Evolutionary conservation across 2,113 vertebrate species (phyloP), one percentile per base, ranked within the genome.

Genomic region (Corvus moneduloides): DNA sequence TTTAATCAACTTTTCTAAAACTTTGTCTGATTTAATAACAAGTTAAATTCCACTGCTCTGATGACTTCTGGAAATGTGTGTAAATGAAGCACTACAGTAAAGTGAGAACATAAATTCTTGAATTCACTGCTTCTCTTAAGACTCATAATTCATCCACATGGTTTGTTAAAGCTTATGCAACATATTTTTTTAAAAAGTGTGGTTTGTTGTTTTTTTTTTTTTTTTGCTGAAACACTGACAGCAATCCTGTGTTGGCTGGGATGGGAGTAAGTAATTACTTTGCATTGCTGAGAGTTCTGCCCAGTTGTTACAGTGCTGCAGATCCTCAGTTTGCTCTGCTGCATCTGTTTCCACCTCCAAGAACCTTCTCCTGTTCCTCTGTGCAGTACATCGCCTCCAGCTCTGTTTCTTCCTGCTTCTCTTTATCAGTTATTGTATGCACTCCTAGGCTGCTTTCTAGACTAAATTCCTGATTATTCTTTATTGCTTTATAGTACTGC

Each of bases 1-100:
- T 84, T 86, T 94, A 30, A 84, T 94, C 76, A 75, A 33, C 61
- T 91, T 85, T 55, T 87, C 84, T 73, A 62, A 94, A 93, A 85
- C 59, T 90, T 93, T 15, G 6, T 83, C 59, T 87, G 39, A 75
- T 75, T 78, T 94, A 94, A 89, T 94, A 96, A 49, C 68, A 85
- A 94, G 79, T 49, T 86, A 72, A 81, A 43, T 89, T 91, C 72
- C 1, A 8, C 49, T 78, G 46, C 49, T 39, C 51, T 91, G 73
- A 51, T 8, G 3, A 55, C 54, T 92, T 91, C 17, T 75, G 62
- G 51, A 87, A 94, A 69, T 58, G 16, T 59, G 54, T 76, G 49
- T 82, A 79, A 82, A 77, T 82, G 58, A 84, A 91, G 58, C 33
- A 11, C 49, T 87, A 13, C 32, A 72, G 71, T 76, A 72, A 73